Evolutionary conservation across 2,797 vertebrate species (phyloP), one percentile per base, ranked within the genome.

Genomic region (Melopsittacus undulatus): DNA sequence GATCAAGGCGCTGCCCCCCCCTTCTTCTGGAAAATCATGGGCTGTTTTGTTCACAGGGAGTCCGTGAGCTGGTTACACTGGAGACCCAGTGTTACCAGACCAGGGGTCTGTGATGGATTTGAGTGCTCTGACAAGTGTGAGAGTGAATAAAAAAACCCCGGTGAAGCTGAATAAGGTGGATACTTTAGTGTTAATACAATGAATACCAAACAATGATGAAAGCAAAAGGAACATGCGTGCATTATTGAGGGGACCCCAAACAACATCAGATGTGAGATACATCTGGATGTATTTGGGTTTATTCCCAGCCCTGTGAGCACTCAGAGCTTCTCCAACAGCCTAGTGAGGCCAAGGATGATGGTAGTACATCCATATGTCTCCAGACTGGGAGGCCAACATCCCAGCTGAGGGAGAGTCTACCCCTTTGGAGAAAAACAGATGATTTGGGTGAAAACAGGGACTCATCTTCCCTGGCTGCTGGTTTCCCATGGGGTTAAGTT

Each of bases 401-500:
- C 45, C 27, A 4, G 7, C 23, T 1, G 27, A 2, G 38, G 36
- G 21, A 11, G 0, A 2, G 13, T 1, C 8, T 45, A 32, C 8
- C 46, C 23, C 17, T 57, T 5, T 0, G 1, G 20, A 16, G 46
- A 34, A 11, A 30, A 76, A 27, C 1, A 1, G 13, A 3, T 6
- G 7, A 5, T 42, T 7, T 38, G 51, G 22, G 7, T 30, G 56
- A 15, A 61, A 61, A 14, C 62, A 43, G 42, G 3, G 38, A 0
- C 5, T 24, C 0, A 0, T 6, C 38, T 30, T 20, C 56, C 26
- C 24, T 3, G 1, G 54, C 52, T 15, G 29, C 79, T 64, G 76
- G 0, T 11, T 66, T 26, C 8, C 57, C 5, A 0, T 2, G 2
- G 22, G 19, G 8, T 38, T 27, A 10, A 51, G 20, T 0, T 48